A percentile compares a stretch with the other conserved stretches of the same genome.
phyloP scores from a whole-genome alignment of 2,888 invertebrate species.

The Heteromurus nitidus region DNA sequence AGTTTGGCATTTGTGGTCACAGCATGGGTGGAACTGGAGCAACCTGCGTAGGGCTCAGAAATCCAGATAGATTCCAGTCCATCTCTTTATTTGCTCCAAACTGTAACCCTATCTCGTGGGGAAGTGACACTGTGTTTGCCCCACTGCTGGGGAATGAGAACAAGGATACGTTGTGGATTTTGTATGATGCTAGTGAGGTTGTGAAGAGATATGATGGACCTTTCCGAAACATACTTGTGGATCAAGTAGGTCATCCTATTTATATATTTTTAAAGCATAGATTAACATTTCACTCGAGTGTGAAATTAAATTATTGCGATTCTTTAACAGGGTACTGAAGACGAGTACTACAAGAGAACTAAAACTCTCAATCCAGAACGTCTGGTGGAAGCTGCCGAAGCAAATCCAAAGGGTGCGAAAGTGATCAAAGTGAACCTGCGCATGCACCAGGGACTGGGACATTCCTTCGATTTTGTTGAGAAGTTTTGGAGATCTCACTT shows the following conservation, averaged over 20 bases:
- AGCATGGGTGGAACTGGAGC: constrained; percentile 64
- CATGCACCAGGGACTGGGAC: constrained; percentile 49
- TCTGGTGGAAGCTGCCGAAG: constrained; percentile 51
- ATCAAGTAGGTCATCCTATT: constrained; percentile 30
- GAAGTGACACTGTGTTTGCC: constrained; percentile 84
- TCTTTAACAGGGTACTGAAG: constrained; percentile 83
- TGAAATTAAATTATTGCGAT: background rate
- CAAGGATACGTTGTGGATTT: constrained; percentile 79
- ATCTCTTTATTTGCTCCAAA: constrained; percentile 98
- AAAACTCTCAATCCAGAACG: constrained; percentile 61
- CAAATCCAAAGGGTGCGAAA: constrained; percentile 61
- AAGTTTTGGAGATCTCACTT: constrained; percentile 61
- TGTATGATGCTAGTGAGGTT: constrained; percentile 93
- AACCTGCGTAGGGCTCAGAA: constrained; percentile 34
- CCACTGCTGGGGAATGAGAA: constrained; percentile 83
- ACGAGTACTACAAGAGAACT: constrained; percentile 77
- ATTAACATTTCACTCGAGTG: background rate
- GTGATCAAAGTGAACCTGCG: constrained; percentile 54
- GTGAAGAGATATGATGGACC: constrained; percentile 89
- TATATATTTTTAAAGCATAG: background rate
- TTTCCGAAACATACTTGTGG: constrained; percentile 83
- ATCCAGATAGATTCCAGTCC: constrained; percentile 51
- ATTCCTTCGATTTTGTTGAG: constrained; percentile 57
- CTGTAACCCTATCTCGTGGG: constrained; percentile 92
- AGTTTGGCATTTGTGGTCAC: constrained; percentile 63